Evolutionary conservation across 2,888 invertebrate genomes (phyloP), one percentile per base, ranked within the genome.

Genomic region (Chrysomela aeneicollis): DNA sequence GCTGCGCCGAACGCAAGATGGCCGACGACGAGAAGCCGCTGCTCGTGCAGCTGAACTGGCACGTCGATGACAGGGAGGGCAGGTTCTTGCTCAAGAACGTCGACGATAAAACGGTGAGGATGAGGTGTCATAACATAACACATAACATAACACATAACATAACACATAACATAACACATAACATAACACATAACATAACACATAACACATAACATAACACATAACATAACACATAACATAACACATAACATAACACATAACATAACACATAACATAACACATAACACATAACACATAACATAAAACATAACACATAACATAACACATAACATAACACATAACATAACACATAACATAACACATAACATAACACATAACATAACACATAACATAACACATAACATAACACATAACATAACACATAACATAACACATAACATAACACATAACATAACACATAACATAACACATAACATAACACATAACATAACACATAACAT

Each of bases 31-130:
- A 99, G 85, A 94, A 95, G 80, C 98, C 99, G 0, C 86, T 99
- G 67, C 86, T 97, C 68, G 98, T 99, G 64, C 99, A 99, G 84
- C 88, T 99, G 62, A 98, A 97, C 85, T 99, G 99, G 99, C 98
- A 98, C 81, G 95, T 96, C 64, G 98, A 99, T 81, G 98, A 99
- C 82, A 87, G 98, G 59, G 99, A 99, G 84, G 99, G 99, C 26
- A 88, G 98, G 67, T 99, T 99, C 85, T 86, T 99, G 71, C 88
- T 99, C 63, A 91, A 95, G 81, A 91, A 94, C 82, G 91, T 94
- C 78, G 94, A 92, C 80, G 93, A 92, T 79, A 93, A 92, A 82
- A 93, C 93, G 78, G 90, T 89, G 79, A 80, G 69, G 9, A n/a
- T n/a, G n/a, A n/a, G n/a, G n/a, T n/a, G n/a, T n/a, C n/a, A n/a